Percentiles rank a stretch among this genome's conserved stretches.
phyloP scores from a whole-genome alignment of 2,797 vertebrate genomes.

The Carapus acus region DNA sequence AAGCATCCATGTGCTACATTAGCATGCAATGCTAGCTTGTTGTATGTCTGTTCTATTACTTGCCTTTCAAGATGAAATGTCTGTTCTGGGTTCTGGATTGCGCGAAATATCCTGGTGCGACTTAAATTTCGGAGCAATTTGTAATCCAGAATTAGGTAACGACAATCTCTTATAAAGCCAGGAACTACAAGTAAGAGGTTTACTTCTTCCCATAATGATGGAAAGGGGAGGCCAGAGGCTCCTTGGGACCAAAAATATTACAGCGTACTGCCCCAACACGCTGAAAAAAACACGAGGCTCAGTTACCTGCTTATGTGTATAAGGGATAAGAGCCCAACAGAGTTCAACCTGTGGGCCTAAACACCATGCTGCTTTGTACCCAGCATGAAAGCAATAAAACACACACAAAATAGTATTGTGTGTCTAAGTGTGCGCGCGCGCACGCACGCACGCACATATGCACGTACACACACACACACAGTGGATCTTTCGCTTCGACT shows the following conservation, averaged over 20 bases:
- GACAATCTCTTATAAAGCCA: too few species aligned
- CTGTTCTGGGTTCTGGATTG: too few species aligned
- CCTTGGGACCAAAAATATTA: constrained; percentile 29
- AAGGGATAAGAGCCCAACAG: constrained; percentile 37
- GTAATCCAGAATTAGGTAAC: too few species aligned
- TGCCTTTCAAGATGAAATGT: too few species aligned
- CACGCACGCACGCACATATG: constrained; percentile 23
- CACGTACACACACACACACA: constrained; percentile 19
- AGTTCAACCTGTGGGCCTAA: constrained; percentile 37
- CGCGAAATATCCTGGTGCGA: too few species aligned
- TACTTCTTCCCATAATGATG: too few species aligned
- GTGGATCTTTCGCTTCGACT: constrained; percentile 8
- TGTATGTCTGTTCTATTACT: too few species aligned
- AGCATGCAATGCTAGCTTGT: too few species aligned
- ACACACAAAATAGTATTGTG: too few species aligned
- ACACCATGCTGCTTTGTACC: constrained; percentile 47
- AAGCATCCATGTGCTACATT: too few species aligned
- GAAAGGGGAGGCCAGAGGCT: constrained; percentile 30
- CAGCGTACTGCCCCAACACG: constrained; percentile 24
- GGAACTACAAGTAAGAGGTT: too few species aligned
- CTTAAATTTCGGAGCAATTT: too few species aligned
- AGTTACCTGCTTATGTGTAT: constrained; percentile 41
- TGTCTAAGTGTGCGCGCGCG: constrained; percentile 41
- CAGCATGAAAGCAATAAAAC: constrained; percentile 38
- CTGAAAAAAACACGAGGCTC: constrained; percentile 44